Evolutionary conservation across 2,888 invertebrate species (phyloP).

Genomic region (Epirrhoe alternata): DNA sequence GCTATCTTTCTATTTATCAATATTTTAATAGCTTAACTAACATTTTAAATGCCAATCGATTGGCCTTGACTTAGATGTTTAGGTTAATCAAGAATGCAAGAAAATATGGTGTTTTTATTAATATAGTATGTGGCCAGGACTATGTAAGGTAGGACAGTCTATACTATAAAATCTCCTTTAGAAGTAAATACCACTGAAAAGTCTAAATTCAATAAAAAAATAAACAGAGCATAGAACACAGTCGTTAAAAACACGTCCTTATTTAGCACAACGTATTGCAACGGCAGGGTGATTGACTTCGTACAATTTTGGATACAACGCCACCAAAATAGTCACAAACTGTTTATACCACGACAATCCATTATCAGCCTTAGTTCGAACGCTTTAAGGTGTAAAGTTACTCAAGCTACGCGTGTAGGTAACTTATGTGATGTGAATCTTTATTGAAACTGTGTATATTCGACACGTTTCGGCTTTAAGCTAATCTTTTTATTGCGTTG

Average conservation of each 20-base stretch:
- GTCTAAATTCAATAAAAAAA: not conserved
- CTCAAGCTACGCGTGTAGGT: constrained; percentile 14
- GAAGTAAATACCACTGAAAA: not conserved
- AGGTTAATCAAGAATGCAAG: no score
- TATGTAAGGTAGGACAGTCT: no score
- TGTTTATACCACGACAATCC: constrained; percentile 27
- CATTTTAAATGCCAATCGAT: no score
- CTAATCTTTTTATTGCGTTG: constrained; percentile 23
- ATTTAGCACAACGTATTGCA: constrained; percentile 46
- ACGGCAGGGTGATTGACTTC: constrained; percentile 62
- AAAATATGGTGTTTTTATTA: no score
- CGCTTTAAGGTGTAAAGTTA: constrained; percentile 17
- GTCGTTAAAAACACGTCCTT: constrained; percentile 35
- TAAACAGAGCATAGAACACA: not conserved
- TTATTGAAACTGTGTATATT: constrained; percentile 36
- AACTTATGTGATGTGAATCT: constrained; percentile 48
- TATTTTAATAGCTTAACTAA: no score
- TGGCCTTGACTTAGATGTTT: no score
- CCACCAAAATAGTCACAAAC: constrained; percentile 53
- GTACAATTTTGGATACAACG: constrained; percentile 55
- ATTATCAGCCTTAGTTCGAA: constrained; percentile 30
- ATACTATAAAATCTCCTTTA: no score
- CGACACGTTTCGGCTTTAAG: constrained; percentile 24
- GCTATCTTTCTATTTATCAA: no score
- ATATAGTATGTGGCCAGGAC: no score